Conservation (phyloP, 2,888 invertebrate genomes). For the Andrena bucephala region DNA sequence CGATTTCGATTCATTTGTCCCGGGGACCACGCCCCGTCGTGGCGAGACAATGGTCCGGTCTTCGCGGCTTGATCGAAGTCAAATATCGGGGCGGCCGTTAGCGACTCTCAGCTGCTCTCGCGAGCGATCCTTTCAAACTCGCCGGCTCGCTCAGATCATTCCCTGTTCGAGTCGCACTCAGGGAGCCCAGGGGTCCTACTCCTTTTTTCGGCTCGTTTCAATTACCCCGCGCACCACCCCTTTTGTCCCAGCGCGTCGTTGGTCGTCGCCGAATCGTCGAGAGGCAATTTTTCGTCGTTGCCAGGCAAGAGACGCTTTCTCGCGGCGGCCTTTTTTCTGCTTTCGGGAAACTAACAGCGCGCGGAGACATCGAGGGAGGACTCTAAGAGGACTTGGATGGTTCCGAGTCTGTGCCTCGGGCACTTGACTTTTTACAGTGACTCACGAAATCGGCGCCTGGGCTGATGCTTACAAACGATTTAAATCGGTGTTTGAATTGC, state of each 20-base stretch:
- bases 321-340: background rate
- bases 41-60: slow-evolving; percentile 65
- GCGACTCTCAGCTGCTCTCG: slow-evolving; percentile 57
- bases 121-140: slow-evolving; percentile 33
- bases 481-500: slow-evolving; percentile 28
- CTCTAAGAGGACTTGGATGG: too few species aligned
- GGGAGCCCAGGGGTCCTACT: slow-evolving; percentile 13
- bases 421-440: slow-evolving; percentile 31
- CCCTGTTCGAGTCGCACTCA: slow-evolving; percentile 35
- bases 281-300: background rate
- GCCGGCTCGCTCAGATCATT: slow-evolving; percentile 35
- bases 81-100: slow-evolving; percentile 66
- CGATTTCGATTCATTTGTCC: slow-evolving; percentile 63
- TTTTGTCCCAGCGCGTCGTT: slow-evolving; percentile 31
- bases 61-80: slow-evolving; percentile 69
- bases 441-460: slow-evolving; percentile 20
- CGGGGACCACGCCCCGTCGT: slow-evolving; percentile 66
- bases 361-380: too few species aligned
- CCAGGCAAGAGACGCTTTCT: background rate
- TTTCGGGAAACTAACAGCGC: too few species aligned
- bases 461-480: background rate
- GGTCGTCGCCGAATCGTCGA: slow-evolving; percentile 12
- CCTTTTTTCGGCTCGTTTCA: slow-evolving; percentile 51
- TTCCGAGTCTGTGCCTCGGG: background rate
- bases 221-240: slow-evolving; percentile 44